Conservation (phyloP, 2,113 vertebrate species). For the Oxyruncus cristatus region DNA sequence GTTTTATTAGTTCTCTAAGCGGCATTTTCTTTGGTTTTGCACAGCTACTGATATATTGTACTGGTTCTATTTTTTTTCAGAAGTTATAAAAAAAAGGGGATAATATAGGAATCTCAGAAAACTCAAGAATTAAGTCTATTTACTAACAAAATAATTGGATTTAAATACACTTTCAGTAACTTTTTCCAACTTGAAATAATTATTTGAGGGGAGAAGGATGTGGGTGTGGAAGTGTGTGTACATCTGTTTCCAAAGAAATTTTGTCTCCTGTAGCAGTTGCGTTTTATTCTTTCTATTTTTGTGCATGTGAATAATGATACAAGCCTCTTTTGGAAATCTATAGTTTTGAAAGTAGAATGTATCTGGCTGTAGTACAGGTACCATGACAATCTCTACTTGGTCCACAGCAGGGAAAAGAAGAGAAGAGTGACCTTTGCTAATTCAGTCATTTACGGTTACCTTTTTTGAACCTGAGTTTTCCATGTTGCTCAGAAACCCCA, state of each 20-base stretch:
- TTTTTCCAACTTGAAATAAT: neutral
- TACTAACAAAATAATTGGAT: neutral
- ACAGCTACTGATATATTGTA: neutral
- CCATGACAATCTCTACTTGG: neutral
- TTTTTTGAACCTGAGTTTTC: neutral
- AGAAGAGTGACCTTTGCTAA: neutral
- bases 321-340: neutral
- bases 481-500: neutral
- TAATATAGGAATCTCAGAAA: neutral
- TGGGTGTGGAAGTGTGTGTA: neutral
- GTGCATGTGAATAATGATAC: neutral
- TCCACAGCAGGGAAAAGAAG: neutral
- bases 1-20: neutral
- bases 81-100: neutral
- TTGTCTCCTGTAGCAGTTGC: neutral
- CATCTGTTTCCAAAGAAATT: neutral
- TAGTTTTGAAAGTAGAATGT: neutral
- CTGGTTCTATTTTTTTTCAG: neutral
- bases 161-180: neutral
- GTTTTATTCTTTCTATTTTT: neutral
- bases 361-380: neutral
- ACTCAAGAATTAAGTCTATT: neutral
- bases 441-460: neutral
- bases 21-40: neutral
- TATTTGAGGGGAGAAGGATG: accelerated